These are phyloP conservation scores for Eurytoma adleriae DNA, from an alignment of 2,888 invertebrate genomes.

Conservation along the genomic window DNA sequence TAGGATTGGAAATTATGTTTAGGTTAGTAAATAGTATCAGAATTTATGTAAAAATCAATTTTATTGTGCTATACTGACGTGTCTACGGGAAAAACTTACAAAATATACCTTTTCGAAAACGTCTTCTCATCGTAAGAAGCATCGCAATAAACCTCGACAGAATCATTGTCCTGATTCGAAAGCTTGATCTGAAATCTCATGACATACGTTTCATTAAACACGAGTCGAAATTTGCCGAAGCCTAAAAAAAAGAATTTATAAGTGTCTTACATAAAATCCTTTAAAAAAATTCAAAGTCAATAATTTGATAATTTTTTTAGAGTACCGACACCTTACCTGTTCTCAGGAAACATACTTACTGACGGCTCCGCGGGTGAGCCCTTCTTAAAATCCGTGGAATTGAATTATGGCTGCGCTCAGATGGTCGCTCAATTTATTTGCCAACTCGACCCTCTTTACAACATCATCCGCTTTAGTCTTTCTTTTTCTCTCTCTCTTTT, in stretches of 20 bases:
- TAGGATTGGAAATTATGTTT: no score
- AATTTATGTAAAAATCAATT: no score
- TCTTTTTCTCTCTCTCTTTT: conserved; percentile 59
- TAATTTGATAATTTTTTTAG: conserved; percentile 19
- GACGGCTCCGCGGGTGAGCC: background rate
- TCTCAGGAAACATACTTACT: conserved; percentile 67
- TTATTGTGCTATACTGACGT: no score
- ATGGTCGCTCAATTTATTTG: conserved; percentile 49
- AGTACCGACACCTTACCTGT: conserved; percentile 67
- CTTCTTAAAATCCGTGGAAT: no score
- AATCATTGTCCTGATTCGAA: background rate
- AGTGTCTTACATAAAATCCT: background rate
- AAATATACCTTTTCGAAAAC: no score
- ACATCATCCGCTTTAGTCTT: conserved; percentile 40
- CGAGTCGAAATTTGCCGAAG: conserved; percentile 9
- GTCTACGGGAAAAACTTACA: no score
- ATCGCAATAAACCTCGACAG: no score
- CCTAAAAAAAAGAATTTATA: conserved; percentile 18
- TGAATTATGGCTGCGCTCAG: conserved; percentile 27
- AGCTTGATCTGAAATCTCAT: conserved; percentile 55
- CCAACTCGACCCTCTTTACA: conserved; percentile 25
- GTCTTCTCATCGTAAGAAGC: no score
- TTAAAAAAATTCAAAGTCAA: background rate
- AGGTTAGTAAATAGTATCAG: no score
- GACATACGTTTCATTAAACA: conserved; percentile 51